Conservation (phyloP, 1,140 invertebrate genomes). For the Yoshiicerus persimilis region DNA sequence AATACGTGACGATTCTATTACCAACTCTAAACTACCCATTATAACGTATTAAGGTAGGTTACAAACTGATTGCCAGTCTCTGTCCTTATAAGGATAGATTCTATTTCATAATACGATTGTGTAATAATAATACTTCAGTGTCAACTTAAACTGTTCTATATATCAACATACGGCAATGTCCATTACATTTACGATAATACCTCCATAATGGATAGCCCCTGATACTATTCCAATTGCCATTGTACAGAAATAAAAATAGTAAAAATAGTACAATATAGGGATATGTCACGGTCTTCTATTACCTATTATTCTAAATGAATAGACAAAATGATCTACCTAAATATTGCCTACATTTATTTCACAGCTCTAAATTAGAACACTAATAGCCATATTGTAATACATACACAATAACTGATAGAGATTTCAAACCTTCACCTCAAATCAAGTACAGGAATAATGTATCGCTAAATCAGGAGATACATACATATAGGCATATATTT, state of each 20-base stretch:
- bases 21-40: neutral
- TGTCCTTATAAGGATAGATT: neutral
- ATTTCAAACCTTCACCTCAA: slow-evolving; percentile 12
- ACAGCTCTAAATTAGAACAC: neutral
- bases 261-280: neutral
- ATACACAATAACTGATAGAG: slow-evolving; percentile 27
- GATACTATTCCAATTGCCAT: neutral
- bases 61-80: neutral
- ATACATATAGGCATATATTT: neutral
- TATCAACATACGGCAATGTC: neutral
- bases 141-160: neutral
- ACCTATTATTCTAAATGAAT: neutral
- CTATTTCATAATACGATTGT: neutral
- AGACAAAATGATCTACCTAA: neutral
- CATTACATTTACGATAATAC: neutral
- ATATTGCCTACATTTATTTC: neutral
- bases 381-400: neutral
- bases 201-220: neutral
- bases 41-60: neutral
- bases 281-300: too few relatives aligned
- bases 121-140: neutral
- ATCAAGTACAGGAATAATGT: neutral
- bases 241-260: neutral
- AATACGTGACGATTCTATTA: neutral
- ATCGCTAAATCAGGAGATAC: neutral